Evolutionary conservation across 2,797 vertebrate genomes (phyloP), one percentile per base, ranked within the genome.

Genomic region (Catostomus latipinnis): DNA sequence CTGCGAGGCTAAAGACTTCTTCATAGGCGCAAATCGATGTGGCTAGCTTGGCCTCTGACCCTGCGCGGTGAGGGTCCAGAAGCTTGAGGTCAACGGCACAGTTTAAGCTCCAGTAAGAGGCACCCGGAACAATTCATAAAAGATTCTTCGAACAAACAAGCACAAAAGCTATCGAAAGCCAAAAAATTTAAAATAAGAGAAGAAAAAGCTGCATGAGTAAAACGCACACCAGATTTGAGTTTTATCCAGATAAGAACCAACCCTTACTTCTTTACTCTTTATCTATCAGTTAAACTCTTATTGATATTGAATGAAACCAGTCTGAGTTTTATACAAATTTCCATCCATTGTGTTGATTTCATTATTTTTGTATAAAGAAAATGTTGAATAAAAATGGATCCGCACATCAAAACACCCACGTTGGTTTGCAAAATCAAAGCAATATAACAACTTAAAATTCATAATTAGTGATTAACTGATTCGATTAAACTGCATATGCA

Each of bases 31-130:
- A 87, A 87, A 92, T 94, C 92, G 89, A 95, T 94, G 71, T 67
- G 89, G 85, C 89, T 66, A 76, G 74, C 86, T 63, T 92, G 92
- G 87, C 93, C 93, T 93, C 90, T 94, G 94, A 95, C 94, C 95
- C 87, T 60, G 63, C 85, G 77, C 88, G 85, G 86, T 84, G 79
- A 63, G 85, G 84, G 86, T 82, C 86, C 87, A 86, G 73, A 71
- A 88, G 82, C 81, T 68, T 89, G 43, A 85, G 91, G 90, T 93
- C 91, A 88, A 82, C 85, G 6, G 82, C 71, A 78, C 84, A 57
- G 86, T 89, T 92, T 94, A 93, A 93, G 91, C 89, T 88, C 80
- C 89, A 84, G 77, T 84, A 81, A 89, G 88, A 86, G 86, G 82
- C 82, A 74, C 68, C 67, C 76, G 73, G 78, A 83, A 82, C 90